Conservation (phyloP, 2,888 invertebrate genomes). For the Punctoribates punctum region DNA sequence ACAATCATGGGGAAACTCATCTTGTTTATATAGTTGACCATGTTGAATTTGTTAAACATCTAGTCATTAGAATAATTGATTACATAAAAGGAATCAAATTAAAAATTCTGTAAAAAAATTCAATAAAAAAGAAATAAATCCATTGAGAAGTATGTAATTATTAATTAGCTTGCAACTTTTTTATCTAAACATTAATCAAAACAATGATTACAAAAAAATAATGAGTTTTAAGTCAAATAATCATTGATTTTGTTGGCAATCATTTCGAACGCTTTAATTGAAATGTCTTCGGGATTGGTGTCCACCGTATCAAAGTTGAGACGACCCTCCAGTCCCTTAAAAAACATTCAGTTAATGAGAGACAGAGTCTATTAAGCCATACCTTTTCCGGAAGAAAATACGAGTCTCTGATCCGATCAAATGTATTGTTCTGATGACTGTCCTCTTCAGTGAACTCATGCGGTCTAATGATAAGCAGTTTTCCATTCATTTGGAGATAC, state of each 20-base stretch:
- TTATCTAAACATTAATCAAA: too few relatives aligned
- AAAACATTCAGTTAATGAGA: too few relatives aligned
- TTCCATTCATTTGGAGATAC: neutral
- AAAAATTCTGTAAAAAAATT: too few relatives aligned
- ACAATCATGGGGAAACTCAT: too few relatives aligned
- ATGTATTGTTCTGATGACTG: neutral
- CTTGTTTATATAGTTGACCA: too few relatives aligned
- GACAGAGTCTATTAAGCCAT: neutral
- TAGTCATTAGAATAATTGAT: too few relatives aligned
- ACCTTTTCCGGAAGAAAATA: neutral
- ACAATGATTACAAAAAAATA: neutral
- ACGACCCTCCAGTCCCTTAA: neutral
- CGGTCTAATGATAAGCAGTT: neutral
- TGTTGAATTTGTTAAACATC: too few relatives aligned
- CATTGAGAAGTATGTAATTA: too few relatives aligned
- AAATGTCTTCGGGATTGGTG: neutral
- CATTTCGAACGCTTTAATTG: neutral
- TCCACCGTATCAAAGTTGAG: constrained; percentile 3
- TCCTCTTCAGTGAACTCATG: neutral
- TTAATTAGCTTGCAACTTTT: too few relatives aligned
- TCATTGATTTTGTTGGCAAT: neutral
- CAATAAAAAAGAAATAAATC: too few relatives aligned
- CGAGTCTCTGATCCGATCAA: neutral
- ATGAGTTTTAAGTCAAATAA: neutral
- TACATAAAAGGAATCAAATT: too few relatives aligned